Percentiles rank a stretch among this genome's conserved stretches.
Conservation (phyloP, 2,888 invertebrate species). For the Drosophila glabriapex region DNA sequence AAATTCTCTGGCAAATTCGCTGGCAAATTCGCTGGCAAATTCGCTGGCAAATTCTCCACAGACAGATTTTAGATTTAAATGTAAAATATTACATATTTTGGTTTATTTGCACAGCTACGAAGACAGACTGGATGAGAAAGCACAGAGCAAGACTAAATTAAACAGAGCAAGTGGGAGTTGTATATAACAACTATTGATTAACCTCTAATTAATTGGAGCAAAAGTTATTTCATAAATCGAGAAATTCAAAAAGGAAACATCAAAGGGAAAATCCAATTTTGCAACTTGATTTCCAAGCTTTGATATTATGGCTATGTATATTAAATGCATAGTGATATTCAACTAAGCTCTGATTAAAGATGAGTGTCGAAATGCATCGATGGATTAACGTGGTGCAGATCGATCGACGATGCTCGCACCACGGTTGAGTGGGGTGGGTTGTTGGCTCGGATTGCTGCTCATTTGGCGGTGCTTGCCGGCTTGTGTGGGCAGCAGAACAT, state of each 20-base stretch:
- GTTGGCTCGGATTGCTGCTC: conserved; percentile 21
- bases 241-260: neutral
- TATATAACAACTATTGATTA: neutral
- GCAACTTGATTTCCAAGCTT: neutral
- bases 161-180: neutral
- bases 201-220: neutral
- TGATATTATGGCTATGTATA: neutral
- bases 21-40: too few species aligned
- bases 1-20: too few species aligned
- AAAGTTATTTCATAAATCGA: neutral
- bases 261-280: neutral
- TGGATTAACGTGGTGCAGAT: conserved; percentile 42
- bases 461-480: conserved; percentile 44
- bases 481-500: conserved; percentile 77
- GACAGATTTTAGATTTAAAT: neutral
- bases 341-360: conserved; percentile 17
- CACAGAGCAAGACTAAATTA: neutral
- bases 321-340: neutral
- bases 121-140: neutral
- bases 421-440: conserved; percentile 25
- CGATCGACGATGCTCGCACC: conserved; percentile 42
- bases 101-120: neutral
- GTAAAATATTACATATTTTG: neutral
- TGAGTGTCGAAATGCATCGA: conserved; percentile 25
- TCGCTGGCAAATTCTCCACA: too few species aligned